Evolutionary conservation across 2,113 vertebrate species (phyloP).

Genomic region (Merops nubicus): DNA sequence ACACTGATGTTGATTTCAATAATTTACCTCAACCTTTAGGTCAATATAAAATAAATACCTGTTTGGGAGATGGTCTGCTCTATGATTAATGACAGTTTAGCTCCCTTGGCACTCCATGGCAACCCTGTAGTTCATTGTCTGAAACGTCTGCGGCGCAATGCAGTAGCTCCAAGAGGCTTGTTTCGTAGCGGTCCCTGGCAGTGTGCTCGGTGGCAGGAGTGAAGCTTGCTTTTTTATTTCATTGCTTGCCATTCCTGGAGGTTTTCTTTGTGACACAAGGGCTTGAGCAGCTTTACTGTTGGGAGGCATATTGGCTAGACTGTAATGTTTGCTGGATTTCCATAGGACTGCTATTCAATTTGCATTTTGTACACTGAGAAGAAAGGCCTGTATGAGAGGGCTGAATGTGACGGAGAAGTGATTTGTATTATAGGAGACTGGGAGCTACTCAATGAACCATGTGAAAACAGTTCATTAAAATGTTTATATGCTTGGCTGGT

Average conservation of each 20-base stretch:
- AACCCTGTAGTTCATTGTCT: background rate
- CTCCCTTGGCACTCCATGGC: background rate
- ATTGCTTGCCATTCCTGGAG: background rate
- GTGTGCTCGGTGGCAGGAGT: background rate
- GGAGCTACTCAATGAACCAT: constrained; percentile 78
- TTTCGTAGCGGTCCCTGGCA: background rate
- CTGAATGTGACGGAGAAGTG: constrained; percentile 19
- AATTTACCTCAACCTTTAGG: constrained; percentile 64
- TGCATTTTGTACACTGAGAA: constrained; percentile 48
- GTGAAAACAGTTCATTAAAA: constrained; percentile 86
- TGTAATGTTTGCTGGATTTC: background rate
- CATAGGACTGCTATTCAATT: background rate
- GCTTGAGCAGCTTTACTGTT: background rate
- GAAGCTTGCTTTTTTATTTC: background rate
- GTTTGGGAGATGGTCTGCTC: constrained; percentile 32
- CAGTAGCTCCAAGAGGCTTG: background rate
- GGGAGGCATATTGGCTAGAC: background rate
- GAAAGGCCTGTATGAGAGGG: constrained; percentile 18
- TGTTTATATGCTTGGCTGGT: constrained; percentile 79
- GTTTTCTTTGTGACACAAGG: background rate
- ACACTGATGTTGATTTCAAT: constrained; percentile 34
- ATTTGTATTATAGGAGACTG: constrained; percentile 74
- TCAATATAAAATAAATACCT: constrained; percentile 65
- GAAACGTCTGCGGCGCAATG: background rate
- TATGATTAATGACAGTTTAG: constrained; percentile 7